phyloP scores from a whole-genome alignment of 2,888 invertebrate species.

The Nomada ferruginata region DNA sequence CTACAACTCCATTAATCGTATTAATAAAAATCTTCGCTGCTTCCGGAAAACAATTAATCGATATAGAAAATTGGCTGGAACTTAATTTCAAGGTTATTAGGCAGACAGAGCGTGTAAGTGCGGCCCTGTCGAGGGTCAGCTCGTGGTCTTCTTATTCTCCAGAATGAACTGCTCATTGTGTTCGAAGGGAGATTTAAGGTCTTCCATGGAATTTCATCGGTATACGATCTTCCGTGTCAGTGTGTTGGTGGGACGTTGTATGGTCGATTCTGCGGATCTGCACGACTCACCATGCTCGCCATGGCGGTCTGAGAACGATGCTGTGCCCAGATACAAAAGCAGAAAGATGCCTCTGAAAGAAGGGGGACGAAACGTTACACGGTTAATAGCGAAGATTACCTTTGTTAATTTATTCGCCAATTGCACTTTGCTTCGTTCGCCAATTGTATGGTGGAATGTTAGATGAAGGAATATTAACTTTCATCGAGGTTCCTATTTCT shows the following conservation, averaged over 20 bases:
- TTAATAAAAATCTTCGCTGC: too few relatives aligned
- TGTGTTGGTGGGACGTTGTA: constrained; percentile 43
- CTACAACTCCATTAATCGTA: too few relatives aligned
- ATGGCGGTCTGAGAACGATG: constrained; percentile 29
- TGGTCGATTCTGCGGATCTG: constrained; percentile 25
- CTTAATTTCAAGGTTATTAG: constrained; percentile 58
- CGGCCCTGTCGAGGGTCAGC: constrained; percentile 23
- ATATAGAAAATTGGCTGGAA: not conserved
- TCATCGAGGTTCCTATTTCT: not conserved
- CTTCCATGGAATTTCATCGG: constrained; percentile 49
- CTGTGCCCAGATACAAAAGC: constrained; percentile 1
- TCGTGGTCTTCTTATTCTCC: constrained; percentile 52
- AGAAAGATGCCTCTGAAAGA: constrained; percentile 5
- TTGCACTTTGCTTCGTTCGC: constrained; percentile 15
- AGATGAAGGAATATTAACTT: constrained; percentile 10
- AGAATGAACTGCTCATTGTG: constrained; percentile 62
- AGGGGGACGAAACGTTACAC: constrained; percentile 39
- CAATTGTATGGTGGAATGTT: constrained; percentile 47
- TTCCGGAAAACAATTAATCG: too few relatives aligned
- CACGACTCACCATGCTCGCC: not conserved
- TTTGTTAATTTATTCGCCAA: constrained; percentile 43
- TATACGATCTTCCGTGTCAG: constrained; percentile 1
- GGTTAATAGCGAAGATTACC: constrained; percentile 49
- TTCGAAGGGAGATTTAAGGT: constrained; percentile 64
- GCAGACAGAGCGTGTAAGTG: constrained; percentile 34